A percentile compares a stretch with the other conserved stretches of the same genome.
Conservation (phyloP, 2,113 vertebrate species). For the Oenanthe oenanthe region DNA sequence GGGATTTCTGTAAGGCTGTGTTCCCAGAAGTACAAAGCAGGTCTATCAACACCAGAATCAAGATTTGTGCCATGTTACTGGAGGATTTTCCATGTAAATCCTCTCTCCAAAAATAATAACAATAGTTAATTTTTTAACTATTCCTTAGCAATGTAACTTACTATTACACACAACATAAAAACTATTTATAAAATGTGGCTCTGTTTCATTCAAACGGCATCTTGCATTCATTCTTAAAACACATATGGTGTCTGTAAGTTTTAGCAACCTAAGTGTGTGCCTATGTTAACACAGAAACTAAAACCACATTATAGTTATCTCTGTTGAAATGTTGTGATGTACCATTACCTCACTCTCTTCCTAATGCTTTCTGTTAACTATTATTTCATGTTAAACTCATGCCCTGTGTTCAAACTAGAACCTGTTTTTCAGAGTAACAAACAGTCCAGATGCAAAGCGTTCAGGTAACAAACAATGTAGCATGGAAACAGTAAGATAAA, state of each 20-base stretch:
- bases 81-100: not conserved
- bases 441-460: not conserved
- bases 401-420: not conserved
- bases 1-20: not conserved
- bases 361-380: not conserved
- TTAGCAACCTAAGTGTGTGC: not conserved
- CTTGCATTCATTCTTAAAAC: constrained; percentile 8
- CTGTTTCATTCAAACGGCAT: not conserved
- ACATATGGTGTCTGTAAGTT: not conserved
- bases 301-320: not conserved
- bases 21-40: not conserved
- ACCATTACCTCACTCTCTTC: not conserved
- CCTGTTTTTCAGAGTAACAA: not conserved
- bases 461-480: not conserved
- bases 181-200: not conserved
- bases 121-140: not conserved
- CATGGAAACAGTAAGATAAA: not conserved
- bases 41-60: not conserved
- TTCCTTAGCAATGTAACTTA: not conserved
- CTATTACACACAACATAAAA: not conserved
- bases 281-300: not conserved
- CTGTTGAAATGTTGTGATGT: not conserved
- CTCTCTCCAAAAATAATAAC: not conserved
- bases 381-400: not conserved
- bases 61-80: not conserved